Evolutionary conservation across 2,113 vertebrate species (phyloP).

Genomic region (Apeltes quadracus): DNA sequence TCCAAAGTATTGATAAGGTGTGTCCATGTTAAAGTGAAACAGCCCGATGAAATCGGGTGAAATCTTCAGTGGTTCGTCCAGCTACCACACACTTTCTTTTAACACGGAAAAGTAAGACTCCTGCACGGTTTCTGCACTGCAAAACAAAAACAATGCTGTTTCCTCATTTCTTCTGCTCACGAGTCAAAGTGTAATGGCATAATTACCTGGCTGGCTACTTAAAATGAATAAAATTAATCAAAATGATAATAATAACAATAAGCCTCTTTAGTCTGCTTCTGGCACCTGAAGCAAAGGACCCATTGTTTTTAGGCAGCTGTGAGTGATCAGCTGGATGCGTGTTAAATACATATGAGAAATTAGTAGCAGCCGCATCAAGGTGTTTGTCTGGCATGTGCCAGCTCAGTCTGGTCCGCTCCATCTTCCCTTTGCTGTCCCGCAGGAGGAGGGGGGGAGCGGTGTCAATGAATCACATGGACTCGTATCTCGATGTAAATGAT

Average conservation of each 20-base stretch:
- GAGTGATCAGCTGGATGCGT: too few species aligned
- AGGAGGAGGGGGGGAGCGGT: slow-evolving; percentile 12
- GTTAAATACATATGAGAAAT: too few species aligned
- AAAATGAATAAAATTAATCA: background rate
- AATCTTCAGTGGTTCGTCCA: background rate
- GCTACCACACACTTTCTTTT: background rate
- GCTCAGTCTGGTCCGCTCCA: slow-evolving; percentile 24
- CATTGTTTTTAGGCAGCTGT: too few species aligned
- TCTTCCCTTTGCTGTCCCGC: slow-evolving; percentile 32
- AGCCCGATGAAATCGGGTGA: slow-evolving; percentile 31
- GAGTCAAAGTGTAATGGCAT: too few species aligned
- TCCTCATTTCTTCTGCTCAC: background rate
- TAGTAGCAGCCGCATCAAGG: too few species aligned
- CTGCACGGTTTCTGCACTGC: too few species aligned
- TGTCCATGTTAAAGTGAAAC: background rate
- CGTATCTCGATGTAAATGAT: slow-evolving; percentile 17
- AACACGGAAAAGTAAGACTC: background rate
- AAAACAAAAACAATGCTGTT: background rate
- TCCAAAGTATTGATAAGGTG: slow-evolving; percentile 7
- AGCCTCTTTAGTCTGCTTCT: background rate
- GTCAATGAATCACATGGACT: slow-evolving; percentile 44
- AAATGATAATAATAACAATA: background rate
- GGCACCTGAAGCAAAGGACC: background rate
- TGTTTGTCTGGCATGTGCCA: too few species aligned
- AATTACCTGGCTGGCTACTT: background rate